Evolutionary conservation across 2,797 vertebrate genomes (phyloP).

Genomic region (Nothura maculosa): DNA sequence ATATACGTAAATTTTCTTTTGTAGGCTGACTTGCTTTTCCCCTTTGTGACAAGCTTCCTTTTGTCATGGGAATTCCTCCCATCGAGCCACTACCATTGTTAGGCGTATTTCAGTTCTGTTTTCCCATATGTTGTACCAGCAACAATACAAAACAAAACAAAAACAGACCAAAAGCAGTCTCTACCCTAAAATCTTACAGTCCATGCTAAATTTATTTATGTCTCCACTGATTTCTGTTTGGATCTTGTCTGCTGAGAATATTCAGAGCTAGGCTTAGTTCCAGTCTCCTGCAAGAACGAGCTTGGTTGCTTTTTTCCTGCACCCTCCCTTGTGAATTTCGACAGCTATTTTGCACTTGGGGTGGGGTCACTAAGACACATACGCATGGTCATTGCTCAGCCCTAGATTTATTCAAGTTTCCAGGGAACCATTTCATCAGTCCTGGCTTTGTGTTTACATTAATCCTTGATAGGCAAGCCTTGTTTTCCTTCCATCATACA

Average conservation of each 20-base stretch:
- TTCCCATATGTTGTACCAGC: neutral
- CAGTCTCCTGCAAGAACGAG: neutral
- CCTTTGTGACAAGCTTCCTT: neutral
- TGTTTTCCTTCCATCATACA: neutral
- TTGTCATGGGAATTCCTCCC: neutral
- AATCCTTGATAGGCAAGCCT: accelerated
- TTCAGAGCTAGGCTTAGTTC: neutral
- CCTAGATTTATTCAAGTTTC: neutral
- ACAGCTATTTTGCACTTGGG: neutral
- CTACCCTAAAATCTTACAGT: neutral
- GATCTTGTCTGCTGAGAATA: neutral
- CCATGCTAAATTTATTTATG: neutral
- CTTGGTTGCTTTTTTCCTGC: neutral
- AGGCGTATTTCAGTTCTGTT: neutral
- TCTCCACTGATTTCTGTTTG: neutral
- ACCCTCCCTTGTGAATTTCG: neutral
- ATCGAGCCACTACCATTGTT: neutral
- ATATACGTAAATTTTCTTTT: neutral
- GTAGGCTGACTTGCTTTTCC: neutral
- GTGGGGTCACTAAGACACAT: neutral
- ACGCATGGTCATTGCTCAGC: neutral
- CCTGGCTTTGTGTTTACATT: neutral
- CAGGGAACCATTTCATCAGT: neutral
- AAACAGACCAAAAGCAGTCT: neutral
- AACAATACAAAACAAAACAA: neutral